Conservation (phyloP, 1,140 invertebrate genomes). For the Aradophagus sp. region DNA sequence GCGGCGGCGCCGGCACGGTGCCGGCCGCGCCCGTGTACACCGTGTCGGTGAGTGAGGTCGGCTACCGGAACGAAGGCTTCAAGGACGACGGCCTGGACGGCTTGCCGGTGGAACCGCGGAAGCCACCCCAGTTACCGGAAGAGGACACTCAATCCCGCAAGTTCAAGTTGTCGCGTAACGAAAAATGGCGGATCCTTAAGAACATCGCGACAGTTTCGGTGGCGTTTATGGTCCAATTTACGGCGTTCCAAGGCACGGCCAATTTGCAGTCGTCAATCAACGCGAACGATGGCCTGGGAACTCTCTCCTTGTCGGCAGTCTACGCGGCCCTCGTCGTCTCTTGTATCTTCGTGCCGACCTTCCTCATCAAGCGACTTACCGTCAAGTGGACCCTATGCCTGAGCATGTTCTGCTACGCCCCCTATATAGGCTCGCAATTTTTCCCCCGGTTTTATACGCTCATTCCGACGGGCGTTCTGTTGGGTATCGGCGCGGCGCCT, state of each 20-base stretch:
- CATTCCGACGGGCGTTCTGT: constrained; percentile 90
- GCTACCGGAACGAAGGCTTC: constrained; percentile 81
- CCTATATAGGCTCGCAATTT: constrained; percentile 95
- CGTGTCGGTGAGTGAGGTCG: constrained; percentile 76
- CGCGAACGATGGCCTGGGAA: constrained; percentile 87
- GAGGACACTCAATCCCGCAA: constrained; percentile 82
- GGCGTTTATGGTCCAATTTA: constrained; percentile 95
- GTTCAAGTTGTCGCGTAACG: constrained; percentile 83
- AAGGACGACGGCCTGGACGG: constrained; percentile 77
- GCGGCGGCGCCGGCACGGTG: constrained; percentile 52
- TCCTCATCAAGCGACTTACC: constrained; percentile 90
- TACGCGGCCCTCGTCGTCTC: constrained; percentile 93
- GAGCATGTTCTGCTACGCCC: constrained; percentile 93
- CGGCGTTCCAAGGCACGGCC: constrained; percentile 91
- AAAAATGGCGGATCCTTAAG: constrained; percentile 91
- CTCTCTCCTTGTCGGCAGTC: constrained; percentile 88
- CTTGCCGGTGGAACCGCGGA: constrained; percentile 72
- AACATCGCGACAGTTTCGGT: constrained; percentile 89
- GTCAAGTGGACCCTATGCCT: constrained; percentile 96
- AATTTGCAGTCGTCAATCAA: constrained; percentile 93
- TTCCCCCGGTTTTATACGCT: constrained; percentile 92
- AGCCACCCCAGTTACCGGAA: constrained; percentile 79
- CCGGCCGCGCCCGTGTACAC: constrained; percentile 70
- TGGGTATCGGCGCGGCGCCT: constrained; percentile 94
- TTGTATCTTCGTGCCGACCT: constrained; percentile 93